Base-by-base conservation (phyloP, 2,113 vertebrate genomes). In the Zosterops pallidus region DNA sequence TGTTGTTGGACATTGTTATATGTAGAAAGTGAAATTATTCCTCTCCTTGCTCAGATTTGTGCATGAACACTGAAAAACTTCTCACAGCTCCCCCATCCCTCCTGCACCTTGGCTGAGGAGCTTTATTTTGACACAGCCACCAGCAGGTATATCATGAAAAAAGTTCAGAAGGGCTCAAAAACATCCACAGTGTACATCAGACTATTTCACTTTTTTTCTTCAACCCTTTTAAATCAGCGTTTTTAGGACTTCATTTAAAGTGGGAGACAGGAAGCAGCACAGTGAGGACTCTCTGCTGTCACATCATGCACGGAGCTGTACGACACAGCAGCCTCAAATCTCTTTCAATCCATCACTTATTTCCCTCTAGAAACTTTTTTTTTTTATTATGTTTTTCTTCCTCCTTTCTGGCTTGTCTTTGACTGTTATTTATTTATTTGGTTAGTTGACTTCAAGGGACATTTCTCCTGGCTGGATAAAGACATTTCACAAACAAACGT, bases 401-500 rank as follows among this genome's bases (percentile, higher is more conserved):
- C 15, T 79, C 9, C 15, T n/a, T n/a, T 6, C 62, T 9, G 33
- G 10, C 59, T 92, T 93, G 76, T 92, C 83, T 94, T 85, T 72
- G 90, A 50, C 69, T 50, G 59, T 82, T 96, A 81, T 67, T 95
- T 96, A 69, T 93, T 91, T 90, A 90, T 90, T 90, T 92, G 64
- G 21, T 90, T 77, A 91, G 71, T 17, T 96, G 94, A 94, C 92
- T 96, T 93, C 90, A 92, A 95, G 94, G 96, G 92, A 91, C 79
- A 4, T 96, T 83, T 86, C 88, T 95, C 60, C 85, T 92, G 90
- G 68, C 88, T 92, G 94, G 85, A 67, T 94, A 53, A 92, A 97
- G 94, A 80, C 64, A 35, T 92, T 92, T 86, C 15, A 11, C 92
- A 95, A 94, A 94, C 72, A 95, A 96, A 96, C 46, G 44, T 44